These are phyloP conservation scores for Psammodynastes pulverulentus DNA, from an alignment of 2,113 vertebrate genomes.

Conservation along the genomic window DNA sequence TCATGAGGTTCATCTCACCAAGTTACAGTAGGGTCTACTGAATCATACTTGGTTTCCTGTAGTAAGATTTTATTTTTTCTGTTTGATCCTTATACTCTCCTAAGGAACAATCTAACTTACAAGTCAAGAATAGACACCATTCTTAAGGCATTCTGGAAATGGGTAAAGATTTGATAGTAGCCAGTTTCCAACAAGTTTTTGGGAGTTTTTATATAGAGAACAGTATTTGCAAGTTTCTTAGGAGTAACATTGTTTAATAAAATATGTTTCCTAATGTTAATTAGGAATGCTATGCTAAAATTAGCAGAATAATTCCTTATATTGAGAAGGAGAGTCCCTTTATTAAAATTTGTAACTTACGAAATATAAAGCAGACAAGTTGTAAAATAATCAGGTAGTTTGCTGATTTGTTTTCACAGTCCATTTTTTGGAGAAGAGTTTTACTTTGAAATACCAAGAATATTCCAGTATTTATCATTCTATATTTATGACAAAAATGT, in stretches of 20 bases:
- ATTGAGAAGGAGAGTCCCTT: neutral
- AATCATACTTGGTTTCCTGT: neutral
- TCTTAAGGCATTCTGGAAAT: neutral
- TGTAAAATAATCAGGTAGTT: neutral
- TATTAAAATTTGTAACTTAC: neutral
- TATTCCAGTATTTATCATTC: conserved; percentile 97
- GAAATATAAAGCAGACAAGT: neutral
- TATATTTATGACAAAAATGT: conserved; percentile 95
- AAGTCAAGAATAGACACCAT: neutral
- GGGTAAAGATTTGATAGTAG: neutral
- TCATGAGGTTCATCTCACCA: neutral
- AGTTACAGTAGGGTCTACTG: neutral
- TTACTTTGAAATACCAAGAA: conserved; percentile 96
- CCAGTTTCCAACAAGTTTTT: neutral
- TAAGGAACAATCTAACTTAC: neutral
- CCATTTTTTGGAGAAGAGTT: conserved; percentile 98
- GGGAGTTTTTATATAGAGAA: neutral
- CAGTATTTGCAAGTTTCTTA: neutral
- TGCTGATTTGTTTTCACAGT: conserved; percentile 63
- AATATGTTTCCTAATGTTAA: neutral
- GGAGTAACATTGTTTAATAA: neutral
- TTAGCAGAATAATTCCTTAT: neutral
- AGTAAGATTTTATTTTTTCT: neutral
- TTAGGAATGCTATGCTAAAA: neutral
- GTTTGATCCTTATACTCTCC: neutral